Conservation (phyloP, 2,113 vertebrate genomes). For the Synodontis membranacea region DNA sequence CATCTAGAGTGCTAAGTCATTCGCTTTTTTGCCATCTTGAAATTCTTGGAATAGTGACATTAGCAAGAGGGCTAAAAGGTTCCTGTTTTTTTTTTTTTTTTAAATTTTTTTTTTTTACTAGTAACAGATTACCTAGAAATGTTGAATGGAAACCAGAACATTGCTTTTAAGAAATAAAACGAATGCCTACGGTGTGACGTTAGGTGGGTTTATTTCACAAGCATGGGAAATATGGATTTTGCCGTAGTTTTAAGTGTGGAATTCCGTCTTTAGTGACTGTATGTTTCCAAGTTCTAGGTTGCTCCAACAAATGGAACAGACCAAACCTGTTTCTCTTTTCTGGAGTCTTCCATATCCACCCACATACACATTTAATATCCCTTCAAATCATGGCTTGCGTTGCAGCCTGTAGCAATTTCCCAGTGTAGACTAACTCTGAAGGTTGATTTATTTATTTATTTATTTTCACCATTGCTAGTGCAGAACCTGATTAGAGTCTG, state of each 20-base stretch:
- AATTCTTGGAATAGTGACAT: not conserved
- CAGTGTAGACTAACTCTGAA: not conserved
- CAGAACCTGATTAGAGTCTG: not conserved
- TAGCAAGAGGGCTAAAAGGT: not conserved
- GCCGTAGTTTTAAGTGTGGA: not conserved
- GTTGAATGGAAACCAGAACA: not conserved
- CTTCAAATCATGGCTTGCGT: not conserved
- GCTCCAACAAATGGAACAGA: conserved; percentile 4
- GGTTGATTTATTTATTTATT: not conserved
- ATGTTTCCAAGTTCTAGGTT: not conserved
- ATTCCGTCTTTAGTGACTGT: not conserved
- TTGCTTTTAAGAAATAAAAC: not conserved
- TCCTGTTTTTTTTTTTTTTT: not conserved
- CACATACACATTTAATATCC: not conserved
- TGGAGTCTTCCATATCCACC: not conserved
- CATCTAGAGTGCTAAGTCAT: not conserved
- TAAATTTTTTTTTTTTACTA: no score
- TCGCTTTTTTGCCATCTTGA: not conserved
- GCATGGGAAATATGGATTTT: not conserved
- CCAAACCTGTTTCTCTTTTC: conserved; percentile 22
- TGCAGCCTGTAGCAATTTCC: not conserved
- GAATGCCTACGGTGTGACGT: not conserved
- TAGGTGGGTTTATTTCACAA: not conserved
- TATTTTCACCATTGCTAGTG: not conserved
- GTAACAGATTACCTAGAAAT: not conserved